phyloP scores from a whole-genome alignment of 2,113 vertebrate species.

The Mustelus asterias region DNA sequence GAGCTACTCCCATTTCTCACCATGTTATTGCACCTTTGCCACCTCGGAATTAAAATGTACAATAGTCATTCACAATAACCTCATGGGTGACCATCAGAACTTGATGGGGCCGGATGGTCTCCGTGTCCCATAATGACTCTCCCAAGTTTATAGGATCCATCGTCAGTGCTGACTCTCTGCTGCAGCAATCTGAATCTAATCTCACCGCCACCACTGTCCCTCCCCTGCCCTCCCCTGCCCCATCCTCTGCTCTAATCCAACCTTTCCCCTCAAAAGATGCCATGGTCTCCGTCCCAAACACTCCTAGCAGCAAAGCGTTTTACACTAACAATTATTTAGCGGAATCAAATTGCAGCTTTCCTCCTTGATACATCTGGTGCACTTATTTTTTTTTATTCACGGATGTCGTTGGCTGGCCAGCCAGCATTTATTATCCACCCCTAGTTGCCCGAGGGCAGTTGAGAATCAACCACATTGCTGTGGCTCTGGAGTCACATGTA shows the following conservation, averaged over 20 bases:
- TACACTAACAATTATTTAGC: not conserved
- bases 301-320: not conserved
- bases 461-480: too few species aligned
- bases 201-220: not conserved
- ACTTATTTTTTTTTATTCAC: not conserved
- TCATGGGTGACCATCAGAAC: not conserved
- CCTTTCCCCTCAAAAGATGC: not conserved
- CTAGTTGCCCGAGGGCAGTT: too few species aligned
- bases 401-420: too few species aligned
- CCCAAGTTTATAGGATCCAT: not conserved
- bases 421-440: too few species aligned
- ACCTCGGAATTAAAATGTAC: not conserved
- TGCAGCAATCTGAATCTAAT: not conserved
- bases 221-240: not conserved
- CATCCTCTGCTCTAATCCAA: not conserved
- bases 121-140: not conserved
- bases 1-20: not conserved
- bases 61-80: not conserved
- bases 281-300: not conserved
- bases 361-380: not conserved
- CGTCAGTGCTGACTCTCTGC: not conserved
- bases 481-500: too few species aligned
- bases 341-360: slow-evolving; percentile 13
- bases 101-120: not conserved
- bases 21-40: not conserved